A percentile compares a stretch with the other conserved stretches of the same genome.
These are phyloP conservation scores for Sinelater perroti DNA, from an alignment of 2,888 invertebrate species.

Conservation along the genomic window DNA sequence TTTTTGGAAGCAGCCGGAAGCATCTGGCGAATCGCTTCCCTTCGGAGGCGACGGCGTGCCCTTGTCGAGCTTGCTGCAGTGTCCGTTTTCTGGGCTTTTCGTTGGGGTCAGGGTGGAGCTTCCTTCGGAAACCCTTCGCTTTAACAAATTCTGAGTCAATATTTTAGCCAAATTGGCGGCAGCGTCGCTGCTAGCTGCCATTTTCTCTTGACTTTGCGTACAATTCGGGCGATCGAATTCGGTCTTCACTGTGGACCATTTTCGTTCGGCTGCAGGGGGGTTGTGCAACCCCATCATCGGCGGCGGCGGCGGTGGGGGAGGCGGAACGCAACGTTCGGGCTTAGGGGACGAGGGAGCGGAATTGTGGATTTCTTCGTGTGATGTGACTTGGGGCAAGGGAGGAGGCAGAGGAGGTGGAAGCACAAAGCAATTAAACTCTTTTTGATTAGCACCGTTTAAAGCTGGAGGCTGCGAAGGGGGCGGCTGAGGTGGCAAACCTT, in stretches of 20 bases:
- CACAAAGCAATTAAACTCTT: neutral
- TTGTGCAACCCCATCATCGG: slow-evolving; percentile 18
- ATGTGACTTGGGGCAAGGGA: neutral
- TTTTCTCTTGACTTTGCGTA: slow-evolving; percentile 7
- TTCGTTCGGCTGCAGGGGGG: slow-evolving; percentile 1
- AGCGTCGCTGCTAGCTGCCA: slow-evolving; percentile 11
- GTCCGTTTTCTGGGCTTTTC: too few relatives aligned
- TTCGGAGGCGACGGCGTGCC: too few relatives aligned
- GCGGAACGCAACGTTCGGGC: slow-evolving; percentile 2
- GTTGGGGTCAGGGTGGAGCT: too few relatives aligned
- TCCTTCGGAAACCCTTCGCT: too few relatives aligned
- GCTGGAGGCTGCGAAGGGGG: neutral
- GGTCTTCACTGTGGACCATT: slow-evolving; percentile 21
- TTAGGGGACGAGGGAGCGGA: slow-evolving; percentile 38
- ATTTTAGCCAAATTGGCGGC: slow-evolving; percentile 34
- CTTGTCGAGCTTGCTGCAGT: too few relatives aligned
- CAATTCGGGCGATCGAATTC: neutral
- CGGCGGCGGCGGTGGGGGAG: slow-evolving; percentile 44
- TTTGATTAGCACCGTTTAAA: neutral
- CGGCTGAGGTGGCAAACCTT: neutral
- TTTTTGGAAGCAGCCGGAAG: too few relatives aligned
- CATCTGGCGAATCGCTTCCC: too few relatives aligned
- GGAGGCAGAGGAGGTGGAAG: slow-evolving; percentile 15
- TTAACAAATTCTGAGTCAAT: slow-evolving; percentile 21
- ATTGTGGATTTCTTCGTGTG: neutral